These are phyloP conservation scores for Ophonus ardosiacus DNA, from an alignment of 2,888 invertebrate genomes.

Conservation along the genomic window DNA sequence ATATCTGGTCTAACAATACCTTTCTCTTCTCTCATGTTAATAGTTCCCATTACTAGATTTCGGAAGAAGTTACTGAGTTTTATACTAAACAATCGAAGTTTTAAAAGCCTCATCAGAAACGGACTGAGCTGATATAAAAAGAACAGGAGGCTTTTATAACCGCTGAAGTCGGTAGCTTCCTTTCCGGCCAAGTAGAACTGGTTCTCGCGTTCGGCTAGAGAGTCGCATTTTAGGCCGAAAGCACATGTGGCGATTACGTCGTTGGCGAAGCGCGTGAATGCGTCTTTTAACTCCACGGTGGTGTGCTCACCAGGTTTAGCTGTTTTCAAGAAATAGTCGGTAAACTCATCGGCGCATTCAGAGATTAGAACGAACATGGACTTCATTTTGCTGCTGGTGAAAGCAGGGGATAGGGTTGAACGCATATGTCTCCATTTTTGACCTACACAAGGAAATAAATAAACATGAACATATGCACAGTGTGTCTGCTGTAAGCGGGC, in stretches of 20 bases:
- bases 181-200: conserved; percentile 76
- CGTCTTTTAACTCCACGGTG: conserved; percentile 75
- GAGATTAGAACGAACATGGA: conserved; percentile 65
- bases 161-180: conserved; percentile 47
- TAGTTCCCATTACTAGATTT: conserved; percentile 70
- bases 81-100: conserved; percentile 71
- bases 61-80: conserved; percentile 74
- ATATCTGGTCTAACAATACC: conserved; percentile 77
- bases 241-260: conserved; percentile 80
- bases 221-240: conserved; percentile 79
- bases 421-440: conserved; percentile 63
- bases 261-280: conserved; percentile 78
- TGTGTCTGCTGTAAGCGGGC: too few species aligned
- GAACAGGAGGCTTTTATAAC: conserved; percentile 5
- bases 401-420: conserved; percentile 66
- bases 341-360: conserved; percentile 54
- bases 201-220: conserved; percentile 77
- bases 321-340: conserved; percentile 38
- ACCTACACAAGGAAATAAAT: conserved; percentile 36
- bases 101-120: conserved; percentile 64
- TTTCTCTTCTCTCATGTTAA: conserved; percentile 73
- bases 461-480: too few species aligned
- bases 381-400: conserved; percentile 69
- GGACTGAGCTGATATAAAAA: conserved; percentile 24
- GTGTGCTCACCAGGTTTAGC: conserved; percentile 57